A percentile compares a stretch with the other conserved stretches of the same genome.
These are phyloP conservation scores for Oscheius onirici DNA, from an alignment of 2,888 invertebrate genomes.

Conservation along the genomic window DNA sequence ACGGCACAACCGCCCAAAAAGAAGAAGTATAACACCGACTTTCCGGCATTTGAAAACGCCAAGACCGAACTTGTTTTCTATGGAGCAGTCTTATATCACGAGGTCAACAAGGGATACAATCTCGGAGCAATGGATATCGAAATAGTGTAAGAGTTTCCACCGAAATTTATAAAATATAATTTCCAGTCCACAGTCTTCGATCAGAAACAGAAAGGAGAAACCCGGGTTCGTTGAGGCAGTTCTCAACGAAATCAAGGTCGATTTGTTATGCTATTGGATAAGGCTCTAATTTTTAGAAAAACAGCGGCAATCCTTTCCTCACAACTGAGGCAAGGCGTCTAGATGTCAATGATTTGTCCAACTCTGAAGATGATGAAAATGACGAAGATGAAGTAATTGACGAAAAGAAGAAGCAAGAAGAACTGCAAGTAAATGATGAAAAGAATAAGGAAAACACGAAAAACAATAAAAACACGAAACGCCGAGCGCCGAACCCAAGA, in stretches of 20 bases:
- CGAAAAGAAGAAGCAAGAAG: neutral
- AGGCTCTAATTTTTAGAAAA: neutral
- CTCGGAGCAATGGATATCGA: neutral
- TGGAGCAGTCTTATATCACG: neutral
- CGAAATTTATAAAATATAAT: neutral
- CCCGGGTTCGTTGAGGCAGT: neutral
- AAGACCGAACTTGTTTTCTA: neutral
- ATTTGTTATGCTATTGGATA: neutral
- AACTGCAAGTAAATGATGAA: neutral
- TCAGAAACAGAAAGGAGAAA: neutral
- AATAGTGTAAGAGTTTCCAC: neutral
- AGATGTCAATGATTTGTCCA: neutral
- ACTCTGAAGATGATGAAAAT: neutral
- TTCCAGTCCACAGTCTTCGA: neutral
- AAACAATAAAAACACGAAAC: neutral
- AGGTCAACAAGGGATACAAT: neutral
- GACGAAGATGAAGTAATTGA: neutral
- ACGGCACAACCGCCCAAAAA: no score
- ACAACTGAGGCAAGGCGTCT: neutral
- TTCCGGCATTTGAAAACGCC: no score
- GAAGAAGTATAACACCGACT: no score
- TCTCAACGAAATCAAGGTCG: neutral
- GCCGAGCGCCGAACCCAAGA: no score
- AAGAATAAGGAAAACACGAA: neutral
- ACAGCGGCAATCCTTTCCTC: neutral